Base-by-base conservation (phyloP, 2,797 vertebrate genomes). In the Rhincodon typus region DNA sequence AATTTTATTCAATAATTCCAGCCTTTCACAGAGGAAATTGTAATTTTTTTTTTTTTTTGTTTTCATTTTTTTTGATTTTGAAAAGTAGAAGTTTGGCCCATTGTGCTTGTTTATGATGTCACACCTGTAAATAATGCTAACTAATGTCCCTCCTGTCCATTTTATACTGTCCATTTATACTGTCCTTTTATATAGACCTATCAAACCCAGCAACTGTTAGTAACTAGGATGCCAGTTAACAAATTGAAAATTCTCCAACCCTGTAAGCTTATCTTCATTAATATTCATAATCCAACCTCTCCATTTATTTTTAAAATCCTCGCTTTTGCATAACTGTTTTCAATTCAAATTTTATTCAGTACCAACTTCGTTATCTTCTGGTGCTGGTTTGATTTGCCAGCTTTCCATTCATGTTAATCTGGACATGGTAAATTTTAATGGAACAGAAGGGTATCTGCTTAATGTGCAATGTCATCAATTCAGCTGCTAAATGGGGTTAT, bases 1-100 rank as follows among this genome's bases (percentile, higher is more conserved):
- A n/a, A n/a, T n/a, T 79, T 79, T 82, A 82, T 42, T 82, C n/a
- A 82, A 82, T 82, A 79, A 79, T 79, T 79, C 74, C 15, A n/a
- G 2, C 72, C 72, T 77, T 77, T 77, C 77, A 17, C 2, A 42
- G 38, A 82, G n/a, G 42, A 82, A 82, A n/a, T 42, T 42, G 79
- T 82, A 19, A 17, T 19, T 19, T 82, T 17, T 21, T 82, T 82
- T 19, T 19, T 82, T 17, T 21, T 82, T 82, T 82, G 79, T 38
- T 42, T 42, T 82, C 15, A 82, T 42, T 15, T 38, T 4, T 82
- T 42, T 42, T 82, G 38, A 82, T 82, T 82, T 79, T 79, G 77
- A n/a, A 3, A 77, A n/a, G n/a, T 42, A 42, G 38, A 82, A 19
- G n/a, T 19, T 82, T 42, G 77, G 34, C 79, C 15, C 79, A 42